A percentile compares a stretch with the other conserved stretches of the same genome.
Evolutionary conservation across 1,140 invertebrate species (phyloP).

Genomic region (Temnothorax longispinosus): DNA sequence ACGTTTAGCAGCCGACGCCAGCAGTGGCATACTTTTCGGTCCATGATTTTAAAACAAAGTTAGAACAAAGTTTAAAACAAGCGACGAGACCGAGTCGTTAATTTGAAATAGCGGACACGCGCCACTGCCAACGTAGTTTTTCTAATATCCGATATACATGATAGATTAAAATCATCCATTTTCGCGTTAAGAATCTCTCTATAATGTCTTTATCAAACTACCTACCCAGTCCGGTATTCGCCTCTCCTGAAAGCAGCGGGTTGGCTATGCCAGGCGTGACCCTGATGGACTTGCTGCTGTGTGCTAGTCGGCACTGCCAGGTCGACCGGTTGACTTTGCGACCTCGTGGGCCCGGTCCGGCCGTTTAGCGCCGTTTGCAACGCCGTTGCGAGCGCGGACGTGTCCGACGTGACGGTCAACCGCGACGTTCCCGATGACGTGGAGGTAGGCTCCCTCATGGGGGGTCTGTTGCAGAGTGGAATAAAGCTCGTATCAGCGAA

Average conservation of each 20-base stretch:
- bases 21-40: neutral
- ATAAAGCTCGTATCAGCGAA: neutral
- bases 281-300: constrained; percentile 76
- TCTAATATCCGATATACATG: neutral
- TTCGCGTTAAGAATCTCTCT: neutral
- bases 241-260: constrained; percentile 83
- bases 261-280: constrained; percentile 84
- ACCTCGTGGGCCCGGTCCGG: constrained; percentile 83
- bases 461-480: constrained; percentile 73
- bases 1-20: constrained; percentile 19
- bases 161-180: neutral
- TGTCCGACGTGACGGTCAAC: constrained; percentile 82
- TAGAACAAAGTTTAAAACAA: no score
- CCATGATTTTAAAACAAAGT: neutral
- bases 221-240: constrained; percentile 83
- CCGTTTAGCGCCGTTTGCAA: constrained; percentile 82
- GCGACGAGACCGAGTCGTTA: neutral
- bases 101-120: neutral
- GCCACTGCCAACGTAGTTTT: neutral
- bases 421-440: constrained; percentile 82
- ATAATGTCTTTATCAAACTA: neutral
- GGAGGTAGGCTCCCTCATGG: constrained; percentile 80
- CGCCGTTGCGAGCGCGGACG: constrained; percentile 81
- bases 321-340: constrained; percentile 86
- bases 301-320: constrained; percentile 80